Percentiles rank a stretch among this genome's conserved stretches.
Conservation (phyloP, 2,888 invertebrate genomes). For the Stegophylla sp. region DNA sequence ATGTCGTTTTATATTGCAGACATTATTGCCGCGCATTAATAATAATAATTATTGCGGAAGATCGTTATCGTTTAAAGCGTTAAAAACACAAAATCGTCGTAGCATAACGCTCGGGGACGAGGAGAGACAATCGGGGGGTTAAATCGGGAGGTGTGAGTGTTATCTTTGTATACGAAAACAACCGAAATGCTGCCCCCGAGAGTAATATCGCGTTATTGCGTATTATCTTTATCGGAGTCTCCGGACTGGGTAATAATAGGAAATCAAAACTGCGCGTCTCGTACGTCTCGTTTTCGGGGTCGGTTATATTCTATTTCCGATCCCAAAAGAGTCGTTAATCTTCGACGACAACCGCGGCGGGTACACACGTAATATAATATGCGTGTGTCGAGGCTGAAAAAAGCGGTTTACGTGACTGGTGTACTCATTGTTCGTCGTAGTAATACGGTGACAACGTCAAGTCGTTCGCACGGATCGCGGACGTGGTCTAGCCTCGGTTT, state of each 20-base stretch:
- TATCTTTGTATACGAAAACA: constrained; percentile 10
- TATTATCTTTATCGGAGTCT: not conserved
- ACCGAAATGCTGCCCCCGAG: not conserved
- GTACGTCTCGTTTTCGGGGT: not conserved
- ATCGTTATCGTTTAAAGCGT: too few relatives aligned
- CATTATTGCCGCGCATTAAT: too few relatives aligned
- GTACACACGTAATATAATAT: not conserved
- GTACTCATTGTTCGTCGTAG: not conserved
- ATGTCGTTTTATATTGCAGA: too few relatives aligned
- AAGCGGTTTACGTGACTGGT: constrained; percentile 51
- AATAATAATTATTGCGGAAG: too few relatives aligned
- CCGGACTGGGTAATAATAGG: not conserved
- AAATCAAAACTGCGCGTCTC: constrained; percentile 20
- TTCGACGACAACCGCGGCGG: not conserved
- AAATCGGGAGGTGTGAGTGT: not conserved
- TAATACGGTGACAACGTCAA: not conserved
- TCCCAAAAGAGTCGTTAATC: constrained; percentile 48
- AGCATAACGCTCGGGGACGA: not conserved
- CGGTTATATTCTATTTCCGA: not conserved
- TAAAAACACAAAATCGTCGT: not conserved
- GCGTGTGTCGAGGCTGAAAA: constrained; percentile 16
- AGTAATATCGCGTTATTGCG: not conserved
- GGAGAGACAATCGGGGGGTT: not conserved
- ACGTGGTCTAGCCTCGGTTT: constrained; percentile 1
- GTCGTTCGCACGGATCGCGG: not conserved